Evolutionary conservation across 2,113 vertebrate genomes (phyloP).

Genomic region (Sphaerodactylus townsendi): DNA sequence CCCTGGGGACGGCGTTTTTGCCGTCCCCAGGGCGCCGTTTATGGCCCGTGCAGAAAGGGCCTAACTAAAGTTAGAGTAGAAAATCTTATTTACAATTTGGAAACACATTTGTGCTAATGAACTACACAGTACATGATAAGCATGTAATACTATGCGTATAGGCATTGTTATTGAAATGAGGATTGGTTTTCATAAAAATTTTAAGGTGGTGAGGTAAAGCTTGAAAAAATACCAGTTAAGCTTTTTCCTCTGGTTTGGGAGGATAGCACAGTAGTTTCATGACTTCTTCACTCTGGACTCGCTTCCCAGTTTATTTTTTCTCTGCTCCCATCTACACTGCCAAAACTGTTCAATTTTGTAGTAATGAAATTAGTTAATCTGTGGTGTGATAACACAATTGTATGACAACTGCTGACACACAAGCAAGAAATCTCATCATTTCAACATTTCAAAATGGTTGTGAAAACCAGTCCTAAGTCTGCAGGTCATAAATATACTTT

Average conservation of each 20-base stretch:
- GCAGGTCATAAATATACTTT: neutral
- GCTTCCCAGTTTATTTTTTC: neutral
- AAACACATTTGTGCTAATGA: neutral
- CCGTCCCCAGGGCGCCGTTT: no score
- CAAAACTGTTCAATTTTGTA: neutral
- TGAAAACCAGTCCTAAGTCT: neutral
- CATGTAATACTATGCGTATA: neutral
- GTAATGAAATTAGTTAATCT: neutral
- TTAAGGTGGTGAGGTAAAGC: neutral
- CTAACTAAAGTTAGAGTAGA: neutral
- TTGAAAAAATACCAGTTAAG: neutral
- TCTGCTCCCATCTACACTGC: neutral
- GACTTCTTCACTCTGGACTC: neutral
- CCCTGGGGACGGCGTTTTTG: no score
- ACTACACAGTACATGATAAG: neutral
- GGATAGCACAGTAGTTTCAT: neutral
- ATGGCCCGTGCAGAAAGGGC: no score
- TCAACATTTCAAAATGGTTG: neutral
- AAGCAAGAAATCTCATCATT: neutral
- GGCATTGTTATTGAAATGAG: neutral
- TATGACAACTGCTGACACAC: neutral
- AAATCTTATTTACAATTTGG: neutral
- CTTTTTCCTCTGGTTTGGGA: no score
- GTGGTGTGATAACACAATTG: neutral
- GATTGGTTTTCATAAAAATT: neutral